Evolutionary conservation across 2,888 invertebrate genomes (phyloP), one percentile per base, ranked within the genome.

Genomic region (Rhamnusium bicolor): DNA sequence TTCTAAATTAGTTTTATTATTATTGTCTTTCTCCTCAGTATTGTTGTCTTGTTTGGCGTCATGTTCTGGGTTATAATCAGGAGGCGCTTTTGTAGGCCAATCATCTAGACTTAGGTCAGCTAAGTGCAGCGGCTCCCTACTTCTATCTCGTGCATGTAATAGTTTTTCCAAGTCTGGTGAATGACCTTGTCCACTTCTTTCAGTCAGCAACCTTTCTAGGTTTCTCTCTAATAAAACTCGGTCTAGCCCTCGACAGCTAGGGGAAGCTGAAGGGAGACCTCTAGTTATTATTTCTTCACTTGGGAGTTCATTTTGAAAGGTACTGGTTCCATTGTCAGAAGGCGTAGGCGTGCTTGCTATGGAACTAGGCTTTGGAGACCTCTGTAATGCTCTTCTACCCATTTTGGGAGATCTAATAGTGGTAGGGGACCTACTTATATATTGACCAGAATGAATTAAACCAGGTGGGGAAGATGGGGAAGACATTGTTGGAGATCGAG

Each of bases 141-240:
- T 90, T 79, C 90, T 87, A 71, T 92, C 92, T 79, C 90, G 86
- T 1, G 90, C 91, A 73, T 89, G 89, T 78, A 91, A 86, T 54
- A 91, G 84, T 79, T 90, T 90, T 80, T 89, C 89, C 60, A 89
- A 83, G 74, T 89, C 89, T 0, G 86, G 86, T 49, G 86, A 82
- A 74, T 85, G 85, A 14, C 81, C 82, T 77, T 83, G 80, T 51
- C 80, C 81, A 53, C 83, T 73, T 69, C 89, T 86, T 77, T 92
- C 92, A 4, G 90, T 89, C 24, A 91, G 86, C 21, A 91, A 84
- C 74, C 93, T 90, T 79, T 92, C 93, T 75, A 93, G 89, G 84
- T 93, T 94, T 80, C 93, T 90, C 83, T 94, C 94, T 6, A 93
- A 89, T 61, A 93, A 89, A 0, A 93, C 92, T 83, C 94, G 89